Base-by-base conservation (phyloP, 2,888 invertebrate species). In the Crossocerus cetratus region DNA sequence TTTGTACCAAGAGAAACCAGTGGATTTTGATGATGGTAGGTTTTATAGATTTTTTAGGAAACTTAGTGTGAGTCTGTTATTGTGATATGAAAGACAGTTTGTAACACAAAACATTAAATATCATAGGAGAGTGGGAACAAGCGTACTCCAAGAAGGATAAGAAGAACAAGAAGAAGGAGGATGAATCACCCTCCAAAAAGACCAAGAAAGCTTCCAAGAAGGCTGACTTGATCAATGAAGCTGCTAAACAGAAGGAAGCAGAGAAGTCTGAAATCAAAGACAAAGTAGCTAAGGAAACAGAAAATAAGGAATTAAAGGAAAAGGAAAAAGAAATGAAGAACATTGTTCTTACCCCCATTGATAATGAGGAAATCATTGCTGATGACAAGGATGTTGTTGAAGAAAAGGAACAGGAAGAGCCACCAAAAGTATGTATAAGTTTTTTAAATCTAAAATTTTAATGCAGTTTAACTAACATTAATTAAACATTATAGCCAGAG, bases 71-170 rank as follows among this genome's bases (percentile, higher is more conserved):
- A 18, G 59, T n/a, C 21, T n/a, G 0, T 43, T 14, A 4, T 1
- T 14, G 3, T n/a, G 56, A 23, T 0, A 61, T n/a, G 45, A 42
- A 56, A 32, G 60, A 54, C 74, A 21, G 18, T 61, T 56, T 49
- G 54, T 1, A 67, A 58, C 16, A 16, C 49, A 16, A 49, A 4
- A n/a, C 0, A 16, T 49, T 49, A 16, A 16, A 16, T 49, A 16
- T 73, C 83, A 42, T 73, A 92, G 92, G 92, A 56, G 93, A 93
- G 61, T 96, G 96, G 96, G 94, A 95, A 74, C 91, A 91, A 93
- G 95, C 80, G 91, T 94, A 74, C 92, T 94, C 85, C 92, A 94
- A 89, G 92, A 93, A 90, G 84, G 95, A 95, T 74, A 95, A 95
- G 88, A 95, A 95, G 87, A 93, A 93, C 82, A 92, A 93, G 70